Conservation (phyloP, 2,113 vertebrate genomes). For the Sakesphorus luctuosus region DNA sequence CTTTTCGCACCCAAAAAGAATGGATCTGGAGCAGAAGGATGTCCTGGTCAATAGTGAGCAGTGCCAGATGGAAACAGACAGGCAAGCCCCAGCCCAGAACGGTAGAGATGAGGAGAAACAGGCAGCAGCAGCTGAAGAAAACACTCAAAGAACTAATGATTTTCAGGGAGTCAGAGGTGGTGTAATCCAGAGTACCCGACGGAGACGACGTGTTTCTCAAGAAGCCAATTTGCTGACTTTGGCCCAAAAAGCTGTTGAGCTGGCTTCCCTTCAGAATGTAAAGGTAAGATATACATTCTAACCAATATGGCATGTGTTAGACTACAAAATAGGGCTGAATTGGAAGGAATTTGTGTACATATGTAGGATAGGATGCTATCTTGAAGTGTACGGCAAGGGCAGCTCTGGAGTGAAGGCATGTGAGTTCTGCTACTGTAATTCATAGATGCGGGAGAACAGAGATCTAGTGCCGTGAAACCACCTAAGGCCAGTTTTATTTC, state of each 20-base stretch:
- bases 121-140: constrained; percentile 31
- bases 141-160: constrained; percentile 64
- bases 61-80: constrained; percentile 67
- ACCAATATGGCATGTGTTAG: background rate
- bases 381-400: background rate
- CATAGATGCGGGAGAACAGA: background rate
- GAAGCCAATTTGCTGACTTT: constrained; percentile 95
- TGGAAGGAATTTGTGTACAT: background rate
- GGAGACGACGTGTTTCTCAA: constrained; percentile 89
- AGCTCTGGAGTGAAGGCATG: background rate
- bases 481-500: background rate
- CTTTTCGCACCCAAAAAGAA: constrained; percentile 26
- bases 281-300: constrained; percentile 64
- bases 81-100: constrained; percentile 61
- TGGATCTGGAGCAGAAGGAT: constrained; percentile 55
- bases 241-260: constrained; percentile 94
- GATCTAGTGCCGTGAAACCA: background rate
- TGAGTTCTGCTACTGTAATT: background rate
- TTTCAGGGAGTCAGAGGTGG: constrained; percentile 83
- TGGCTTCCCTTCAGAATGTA: constrained; percentile 86
- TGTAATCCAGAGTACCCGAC: constrained; percentile 91
- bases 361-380: background rate
- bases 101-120: constrained; percentile 71
- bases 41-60: constrained; percentile 57
- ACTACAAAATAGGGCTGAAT: background rate